Conservation (phyloP, 37 sponge, comb jelly and placozoan species). For the Hexactinellida sp. region DNA sequence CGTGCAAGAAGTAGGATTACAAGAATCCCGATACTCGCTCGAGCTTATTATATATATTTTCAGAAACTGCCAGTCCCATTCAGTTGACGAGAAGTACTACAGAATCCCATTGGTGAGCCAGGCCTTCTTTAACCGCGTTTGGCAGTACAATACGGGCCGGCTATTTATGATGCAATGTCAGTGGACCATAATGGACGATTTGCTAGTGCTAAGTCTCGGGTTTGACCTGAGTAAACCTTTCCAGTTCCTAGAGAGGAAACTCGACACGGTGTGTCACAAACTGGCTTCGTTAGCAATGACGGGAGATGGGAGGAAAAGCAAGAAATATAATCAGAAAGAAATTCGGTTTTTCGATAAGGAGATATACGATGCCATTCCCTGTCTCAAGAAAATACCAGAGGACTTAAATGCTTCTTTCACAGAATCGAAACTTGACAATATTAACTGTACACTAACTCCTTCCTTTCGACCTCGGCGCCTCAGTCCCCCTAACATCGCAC, state of each 20-base stretch:
- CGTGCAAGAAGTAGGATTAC: neutral
- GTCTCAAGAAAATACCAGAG: neutral
- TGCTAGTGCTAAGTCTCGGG: neutral
- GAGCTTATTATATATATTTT: neutral
- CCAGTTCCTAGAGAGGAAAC: neutral
- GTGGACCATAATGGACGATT: neutral
- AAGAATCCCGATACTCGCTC: neutral
- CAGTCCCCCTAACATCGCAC: neutral
- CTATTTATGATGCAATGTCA: constrained; percentile 14
- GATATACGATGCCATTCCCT: neutral
- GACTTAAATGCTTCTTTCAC: constrained; percentile 1
- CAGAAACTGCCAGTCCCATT: neutral
- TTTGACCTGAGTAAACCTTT: constrained; percentile 11
- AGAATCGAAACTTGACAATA: neutral
- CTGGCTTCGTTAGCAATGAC: neutral
- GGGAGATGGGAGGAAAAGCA: neutral
- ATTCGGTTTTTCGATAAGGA: neutral
- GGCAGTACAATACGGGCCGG: neutral
- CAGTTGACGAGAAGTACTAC: constrained; percentile 7
- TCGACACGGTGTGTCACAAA: neutral
- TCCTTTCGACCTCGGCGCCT: neutral
- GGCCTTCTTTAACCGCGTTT: neutral
- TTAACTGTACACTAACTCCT: neutral
- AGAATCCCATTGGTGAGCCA: neutral
- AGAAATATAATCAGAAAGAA: neutral